A percentile compares a stretch with the other conserved stretches of the same genome.
Conservation (phyloP, 2,113 vertebrate genomes). For the Gambusia holbrooki region DNA sequence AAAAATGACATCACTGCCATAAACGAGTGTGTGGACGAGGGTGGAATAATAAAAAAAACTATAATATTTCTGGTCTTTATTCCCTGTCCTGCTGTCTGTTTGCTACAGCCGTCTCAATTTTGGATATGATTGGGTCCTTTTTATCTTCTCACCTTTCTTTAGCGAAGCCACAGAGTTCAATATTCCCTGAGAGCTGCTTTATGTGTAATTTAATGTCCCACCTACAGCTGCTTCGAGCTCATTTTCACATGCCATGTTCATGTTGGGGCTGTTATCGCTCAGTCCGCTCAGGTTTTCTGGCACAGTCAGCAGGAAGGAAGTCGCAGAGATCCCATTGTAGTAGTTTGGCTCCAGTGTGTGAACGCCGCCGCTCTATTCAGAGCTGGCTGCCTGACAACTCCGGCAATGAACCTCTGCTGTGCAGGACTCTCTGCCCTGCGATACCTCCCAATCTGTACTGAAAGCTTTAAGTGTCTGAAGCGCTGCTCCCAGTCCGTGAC, state of each 20-base stretch:
- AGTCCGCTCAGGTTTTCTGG: conserved; percentile 28
- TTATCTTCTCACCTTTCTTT: too few relatives aligned
- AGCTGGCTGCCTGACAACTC: conserved; percentile 40
- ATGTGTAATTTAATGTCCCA: conserved; percentile 1
- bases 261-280: not conserved
- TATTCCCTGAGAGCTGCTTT: conserved; percentile 1
- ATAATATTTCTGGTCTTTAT: not conserved
- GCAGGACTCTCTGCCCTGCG: conserved; percentile 33
- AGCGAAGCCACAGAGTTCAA: too few relatives aligned
- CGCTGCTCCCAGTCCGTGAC: conserved; percentile 50
- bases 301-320: conserved; percentile 44
- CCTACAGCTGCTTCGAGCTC: conserved; percentile 15
- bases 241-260: conserved; percentile 22
- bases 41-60: not conserved
- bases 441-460: conserved; percentile 56
- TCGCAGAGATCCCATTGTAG: conserved; percentile 17
- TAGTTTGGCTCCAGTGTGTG: conserved; percentile 29
- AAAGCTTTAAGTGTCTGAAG: conserved; percentile 61
- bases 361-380: conserved; percentile 40
- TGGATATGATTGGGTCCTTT: too few relatives aligned
- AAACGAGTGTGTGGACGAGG: not conserved
- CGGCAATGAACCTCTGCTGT: conserved; percentile 43
- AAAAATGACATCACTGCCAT: too few relatives aligned
- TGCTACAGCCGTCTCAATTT: too few relatives aligned
- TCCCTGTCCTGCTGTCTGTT: too few relatives aligned